Percentiles rank a stretch among this genome's conserved stretches.
Conservation (phyloP, 2,113 vertebrate genomes). For the Cottus gobio region DNA sequence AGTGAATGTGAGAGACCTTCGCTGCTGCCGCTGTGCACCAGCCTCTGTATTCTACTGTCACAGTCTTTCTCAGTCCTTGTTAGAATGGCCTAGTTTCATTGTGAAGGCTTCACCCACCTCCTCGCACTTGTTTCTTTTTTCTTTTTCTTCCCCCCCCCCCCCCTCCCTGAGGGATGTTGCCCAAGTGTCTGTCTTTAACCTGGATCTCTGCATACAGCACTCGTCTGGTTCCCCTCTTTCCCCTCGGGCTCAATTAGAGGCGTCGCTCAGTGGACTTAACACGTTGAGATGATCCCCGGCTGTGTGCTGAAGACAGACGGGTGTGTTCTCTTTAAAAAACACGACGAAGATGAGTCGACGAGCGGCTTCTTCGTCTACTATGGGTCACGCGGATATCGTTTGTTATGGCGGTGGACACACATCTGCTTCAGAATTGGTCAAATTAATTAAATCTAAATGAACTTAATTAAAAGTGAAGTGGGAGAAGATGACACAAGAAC, state of each 20-base stretch:
- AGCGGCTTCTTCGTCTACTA: constrained; percentile 13
- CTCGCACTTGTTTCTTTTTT: constrained; percentile 51
- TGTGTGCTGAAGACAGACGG: constrained; percentile 10
- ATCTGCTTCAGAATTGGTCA: background rate
- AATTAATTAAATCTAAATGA: constrained; percentile 4
- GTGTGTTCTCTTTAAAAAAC: constrained; percentile 28
- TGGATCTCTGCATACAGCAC: constrained; percentile 39
- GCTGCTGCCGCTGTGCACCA: constrained; percentile 30
- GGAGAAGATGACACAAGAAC: background rate
- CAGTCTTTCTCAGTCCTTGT: constrained; percentile 68
- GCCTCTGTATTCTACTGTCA: constrained; percentile 62
- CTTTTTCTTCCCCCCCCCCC: no score
- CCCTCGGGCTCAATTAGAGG: constrained; percentile 71
- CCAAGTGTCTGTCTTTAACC: constrained; percentile 63
- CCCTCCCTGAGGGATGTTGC: constrained; percentile 53
- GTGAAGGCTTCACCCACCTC: constrained; percentile 66
- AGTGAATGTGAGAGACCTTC: constrained; percentile 54
- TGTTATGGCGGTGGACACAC: background rate
- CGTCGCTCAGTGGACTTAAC: constrained; percentile 28
- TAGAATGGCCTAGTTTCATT: constrained; percentile 77
- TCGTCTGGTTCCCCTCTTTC: constrained; percentile 42
- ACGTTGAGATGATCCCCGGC: constrained; percentile 10
- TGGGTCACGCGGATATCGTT: constrained; percentile 3
- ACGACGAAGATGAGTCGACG: constrained; percentile 13
- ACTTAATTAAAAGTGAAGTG: background rate